Evolutionary conservation across 2,113 vertebrate species (phyloP).

Genomic region (Pycnonotus jocosus): DNA sequence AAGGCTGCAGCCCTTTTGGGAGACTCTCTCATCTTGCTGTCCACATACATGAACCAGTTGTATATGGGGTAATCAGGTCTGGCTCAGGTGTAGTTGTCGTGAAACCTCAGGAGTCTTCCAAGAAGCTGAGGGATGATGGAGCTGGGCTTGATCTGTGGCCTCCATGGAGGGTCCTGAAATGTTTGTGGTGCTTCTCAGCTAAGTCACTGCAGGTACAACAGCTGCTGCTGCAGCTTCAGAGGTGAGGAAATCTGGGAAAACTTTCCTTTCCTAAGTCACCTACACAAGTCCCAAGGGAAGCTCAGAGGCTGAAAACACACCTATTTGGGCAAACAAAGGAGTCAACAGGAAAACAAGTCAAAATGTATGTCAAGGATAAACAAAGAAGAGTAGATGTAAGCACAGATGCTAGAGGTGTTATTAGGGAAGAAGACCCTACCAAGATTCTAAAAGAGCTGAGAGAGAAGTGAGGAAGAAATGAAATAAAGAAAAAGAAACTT

Average conservation of each 20-base stretch:
- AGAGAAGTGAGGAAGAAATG: neutral
- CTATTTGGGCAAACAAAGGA: neutral
- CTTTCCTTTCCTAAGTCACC: neutral
- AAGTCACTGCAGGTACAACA: neutral
- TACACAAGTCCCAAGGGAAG: neutral
- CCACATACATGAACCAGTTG: rapidly evolving
- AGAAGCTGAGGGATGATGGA: neutral
- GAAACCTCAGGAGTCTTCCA: neutral
- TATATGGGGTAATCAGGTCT: neutral
- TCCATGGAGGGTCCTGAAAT: rapidly evolving
- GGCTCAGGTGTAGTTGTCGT: neutral
- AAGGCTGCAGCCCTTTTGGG: neutral
- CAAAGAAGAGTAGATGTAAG: rapidly evolving
- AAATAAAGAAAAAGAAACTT: neutral
- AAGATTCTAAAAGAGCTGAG: neutral
- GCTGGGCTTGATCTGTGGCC: neutral
- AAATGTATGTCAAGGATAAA: neutral
- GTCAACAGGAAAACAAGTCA: neutral
- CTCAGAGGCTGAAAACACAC: neutral
- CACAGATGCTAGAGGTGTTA: neutral
- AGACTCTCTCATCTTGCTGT: neutral
- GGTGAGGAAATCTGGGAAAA: neutral
- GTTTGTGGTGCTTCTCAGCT: neutral
- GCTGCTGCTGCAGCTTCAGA: neutral
- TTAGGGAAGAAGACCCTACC: neutral